Evolutionary conservation across 2,113 vertebrate species (phyloP), one percentile per base, ranked within the genome.

Genomic region (Eidolon helvum): DNA sequence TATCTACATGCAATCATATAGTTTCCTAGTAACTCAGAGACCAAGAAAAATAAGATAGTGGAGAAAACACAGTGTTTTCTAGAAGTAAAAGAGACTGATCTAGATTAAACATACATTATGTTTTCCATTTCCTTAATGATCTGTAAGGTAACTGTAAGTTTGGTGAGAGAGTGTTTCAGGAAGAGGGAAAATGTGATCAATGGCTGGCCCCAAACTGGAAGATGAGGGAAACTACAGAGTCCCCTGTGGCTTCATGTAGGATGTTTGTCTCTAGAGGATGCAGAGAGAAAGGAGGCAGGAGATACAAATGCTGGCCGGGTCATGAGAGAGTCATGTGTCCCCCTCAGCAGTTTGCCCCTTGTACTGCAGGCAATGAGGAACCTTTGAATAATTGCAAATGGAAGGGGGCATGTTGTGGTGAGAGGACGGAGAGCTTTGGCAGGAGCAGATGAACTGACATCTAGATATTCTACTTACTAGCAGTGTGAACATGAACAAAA

Each of bases 1-100:
- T n/a, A 87, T 61, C 18, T 28, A 59, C 55, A 30, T 77, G 71
- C 48, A 74, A 45, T 92, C 74, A 72, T 40, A n/a, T 65, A 66
- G 40, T 72, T 96, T 92, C 63, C 59, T 40, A 77, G 33, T 72
- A 71, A 61, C 10, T 69, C 72, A 40, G n/a, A 91, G 80, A 63
- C 15, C 43, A 80, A 59, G 57, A 53, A 75, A 94, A 92, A 80
- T 75, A 57, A 93, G 24, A 92, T 15, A 84, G 11, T 61, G 40
- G 71, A 82, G 61, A 45, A 78, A 97, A 89, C 43, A 2, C 50
- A 72, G 7, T 55, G 12, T 45, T 38, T 79, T 89, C 57, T 71
- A 33, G 77, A 95, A 94, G 50, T 35, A 35, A 92, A 68, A 69
- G 61, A 86, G 9, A 16, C 11, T n/a, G 2, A 63, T 74, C 53